These are phyloP conservation scores for Pristionchus mayeri DNA, from an alignment of 2,888 invertebrate species.

Conservation along the genomic window DNA sequence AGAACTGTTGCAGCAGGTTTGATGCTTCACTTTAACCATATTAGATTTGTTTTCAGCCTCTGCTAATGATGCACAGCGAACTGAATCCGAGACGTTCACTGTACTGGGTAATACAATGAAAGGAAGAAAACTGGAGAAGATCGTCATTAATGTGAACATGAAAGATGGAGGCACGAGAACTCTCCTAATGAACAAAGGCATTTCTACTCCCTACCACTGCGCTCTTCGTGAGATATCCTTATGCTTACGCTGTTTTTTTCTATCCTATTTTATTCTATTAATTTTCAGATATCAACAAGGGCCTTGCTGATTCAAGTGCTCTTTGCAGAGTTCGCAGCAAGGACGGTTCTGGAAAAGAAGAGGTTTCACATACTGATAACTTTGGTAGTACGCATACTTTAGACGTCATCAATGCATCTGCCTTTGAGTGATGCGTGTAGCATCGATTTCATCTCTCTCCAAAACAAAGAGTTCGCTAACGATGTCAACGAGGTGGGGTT, in stretches of 20 bases:
- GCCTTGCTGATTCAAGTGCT: constrained; percentile 42
- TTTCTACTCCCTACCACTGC: constrained; percentile 39
- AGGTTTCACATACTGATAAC: background rate
- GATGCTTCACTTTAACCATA: background rate
- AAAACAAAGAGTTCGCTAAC: constrained; percentile 37
- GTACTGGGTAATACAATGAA: background rate
- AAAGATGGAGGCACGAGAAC: constrained; percentile 2
- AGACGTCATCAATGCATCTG: constrained; percentile 18
- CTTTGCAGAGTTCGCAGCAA: constrained; percentile 20
- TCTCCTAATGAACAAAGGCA: constrained; percentile 34
- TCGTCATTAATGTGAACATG: constrained; percentile 22
- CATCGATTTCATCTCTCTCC: constrained; percentile 43
- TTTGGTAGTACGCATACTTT: background rate
- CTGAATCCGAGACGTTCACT: background rate
- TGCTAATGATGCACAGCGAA: background rate
- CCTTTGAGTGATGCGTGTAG: constrained; percentile 2
- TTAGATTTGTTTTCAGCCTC: background rate
- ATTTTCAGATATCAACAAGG: constrained; percentile 35
- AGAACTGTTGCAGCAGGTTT: constrained; percentile 35
- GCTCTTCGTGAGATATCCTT: constrained; percentile 36
- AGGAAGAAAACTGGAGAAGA: constrained; percentile 21
- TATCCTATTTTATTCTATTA: background rate
- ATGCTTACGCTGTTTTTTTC: background rate
- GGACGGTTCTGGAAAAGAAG: constrained; percentile 10
- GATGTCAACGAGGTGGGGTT: constrained; percentile 22